Base-by-base conservation (phyloP, 64 coral and sea anemone genomes). In the Montipora efflorescens region DNA sequence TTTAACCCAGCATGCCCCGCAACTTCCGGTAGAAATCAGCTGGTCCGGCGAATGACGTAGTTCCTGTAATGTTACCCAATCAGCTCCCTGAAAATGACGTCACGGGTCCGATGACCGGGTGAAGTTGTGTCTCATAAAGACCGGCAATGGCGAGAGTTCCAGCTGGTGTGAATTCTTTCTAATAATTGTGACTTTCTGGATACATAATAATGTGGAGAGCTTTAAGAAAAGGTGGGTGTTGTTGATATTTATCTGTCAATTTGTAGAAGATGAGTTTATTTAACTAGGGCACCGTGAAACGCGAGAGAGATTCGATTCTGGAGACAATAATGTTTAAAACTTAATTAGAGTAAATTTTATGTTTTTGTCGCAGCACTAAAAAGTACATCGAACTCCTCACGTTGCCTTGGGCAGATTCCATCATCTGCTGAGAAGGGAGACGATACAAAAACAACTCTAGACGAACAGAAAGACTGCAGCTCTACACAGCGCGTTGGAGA, bases 371-470 rank as follows among this genome's bases (percentile, higher is more conserved):
- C 46, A 78, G 76, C 46, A 19, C 18, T 78, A 13, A 78, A 78
- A 46, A 78, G 88, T 67, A 77, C 80, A 20, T 79, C 88, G 43
- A 77, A 90, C 55, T 78, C 81, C 28, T 90, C 93, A n/a, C 80
- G 90, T 95, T 80, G 93, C 79, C 80, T 90, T 84, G 93, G 93
- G 80, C 88, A 95, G 52, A 71, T 95, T 78, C 93, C 90, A 90
- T 81, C 87, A 76, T 87, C 93, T 95, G 93, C 90, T n/a, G 90
- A 95, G 88, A 95, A 90, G 4, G 80, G 90, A 22, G 88, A 83
- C 16, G 58, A 10, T 8, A 95, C 78, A 7, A 77, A 85, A 47
- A 6, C 72, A 66, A 13, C 47, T 7, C 5, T 10, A 50, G 77
- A 78, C 1, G 73, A 86, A 55, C 84, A 36, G 36, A 36, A 86